A percentile compares a stretch with the other conserved stretches of the same genome.
Evolutionary conservation across 2,113 vertebrate species (phyloP).

Genomic region (Puntigrus tetrazona): DNA sequence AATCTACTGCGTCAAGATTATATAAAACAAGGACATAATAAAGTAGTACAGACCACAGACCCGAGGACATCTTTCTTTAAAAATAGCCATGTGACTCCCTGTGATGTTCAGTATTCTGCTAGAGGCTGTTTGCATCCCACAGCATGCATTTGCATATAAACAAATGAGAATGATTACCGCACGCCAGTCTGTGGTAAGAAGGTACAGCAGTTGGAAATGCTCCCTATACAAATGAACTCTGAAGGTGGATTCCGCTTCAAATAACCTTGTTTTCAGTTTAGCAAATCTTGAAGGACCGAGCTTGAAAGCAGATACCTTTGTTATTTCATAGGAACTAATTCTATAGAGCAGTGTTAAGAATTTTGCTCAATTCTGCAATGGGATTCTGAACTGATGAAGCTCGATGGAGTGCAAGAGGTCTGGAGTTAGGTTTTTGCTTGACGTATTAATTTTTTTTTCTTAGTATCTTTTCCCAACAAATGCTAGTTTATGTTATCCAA

Average conservation of each 20-base stretch:
- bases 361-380: not conserved
- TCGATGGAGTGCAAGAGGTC: not conserved
- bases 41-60: slow-evolving; percentile 1
- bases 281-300: slow-evolving; percentile 9
- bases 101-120: slow-evolving; percentile 29
- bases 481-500: too few relatives aligned
- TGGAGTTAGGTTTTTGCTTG: not conserved
- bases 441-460: too few relatives aligned
- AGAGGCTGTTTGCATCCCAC: slow-evolving; percentile 27
- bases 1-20: not conserved
- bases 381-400: not conserved
- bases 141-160: slow-evolving; percentile 45
- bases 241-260: not conserved
- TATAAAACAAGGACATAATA: slow-evolving; percentile 3
- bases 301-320: not conserved
- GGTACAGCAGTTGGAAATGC: not conserved
- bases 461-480: too few relatives aligned
- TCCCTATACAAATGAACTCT: not conserved
- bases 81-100: slow-evolving; percentile 44
- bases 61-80: slow-evolving; percentile 38
- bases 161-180: slow-evolving; percentile 35
- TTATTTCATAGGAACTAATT: not conserved
- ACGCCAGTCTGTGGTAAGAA: not conserved
- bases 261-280: not conserved
- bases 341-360: not conserved